Evolutionary conservation across 2,888 invertebrate species (phyloP).

Genomic region (Polydesmus complanatus): DNA sequence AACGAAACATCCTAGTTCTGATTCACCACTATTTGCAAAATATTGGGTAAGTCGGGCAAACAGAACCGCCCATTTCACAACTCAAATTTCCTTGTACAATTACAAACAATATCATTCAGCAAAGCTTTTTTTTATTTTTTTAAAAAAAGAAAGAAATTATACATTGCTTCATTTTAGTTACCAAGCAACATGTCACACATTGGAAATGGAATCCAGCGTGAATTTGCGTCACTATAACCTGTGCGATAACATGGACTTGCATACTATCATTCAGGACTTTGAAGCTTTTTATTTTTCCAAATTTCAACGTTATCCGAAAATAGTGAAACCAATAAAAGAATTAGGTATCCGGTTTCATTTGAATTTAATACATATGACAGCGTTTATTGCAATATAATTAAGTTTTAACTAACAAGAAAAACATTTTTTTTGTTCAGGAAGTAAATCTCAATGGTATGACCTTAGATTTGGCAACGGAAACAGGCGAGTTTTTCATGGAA

Average conservation of each 20-base stretch:
- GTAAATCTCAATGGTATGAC: conserved; percentile 13
- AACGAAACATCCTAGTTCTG: conserved; percentile 8
- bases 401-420: no score
- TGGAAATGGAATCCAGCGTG: conserved; percentile 58
- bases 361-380: background rate
- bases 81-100: no score
- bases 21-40: conserved; percentile 10
- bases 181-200: conserved; percentile 45
- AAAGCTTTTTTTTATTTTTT: background rate
- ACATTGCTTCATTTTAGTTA: conserved; percentile 32
- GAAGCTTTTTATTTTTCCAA: conserved; percentile 69
- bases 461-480: conserved; percentile 5
- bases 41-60: conserved; percentile 8
- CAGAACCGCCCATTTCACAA: no score
- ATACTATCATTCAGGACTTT: conserved; percentile 75
- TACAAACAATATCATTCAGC: no score
- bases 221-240: conserved; percentile 50
- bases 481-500: no score
- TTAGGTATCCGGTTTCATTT: background rate
- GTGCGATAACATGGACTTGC: conserved; percentile 84
- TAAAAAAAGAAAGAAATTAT: background rate
- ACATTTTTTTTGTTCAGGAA: conserved; percentile 3
- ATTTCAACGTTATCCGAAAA: conserved; percentile 72
- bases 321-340: conserved; percentile 41
- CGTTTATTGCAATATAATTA: background rate